phyloP scores from a whole-genome alignment of 2,888 invertebrate genomes.

The Meteorus cinctellus region DNA sequence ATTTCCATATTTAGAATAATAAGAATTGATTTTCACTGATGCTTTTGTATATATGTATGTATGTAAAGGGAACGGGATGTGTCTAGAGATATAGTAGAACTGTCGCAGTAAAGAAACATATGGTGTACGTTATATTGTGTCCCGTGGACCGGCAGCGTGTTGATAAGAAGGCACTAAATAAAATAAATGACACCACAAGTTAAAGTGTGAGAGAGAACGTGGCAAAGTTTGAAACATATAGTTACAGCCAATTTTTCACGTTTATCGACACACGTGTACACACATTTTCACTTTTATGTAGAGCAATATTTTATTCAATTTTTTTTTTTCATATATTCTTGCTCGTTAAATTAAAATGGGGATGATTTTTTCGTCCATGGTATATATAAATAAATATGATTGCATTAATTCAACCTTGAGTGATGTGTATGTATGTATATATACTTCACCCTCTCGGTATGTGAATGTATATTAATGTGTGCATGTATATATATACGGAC shows the following conservation, averaged over 20 bases:
- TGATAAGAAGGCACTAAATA: constrained; percentile 67
- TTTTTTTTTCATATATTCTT: neutral
- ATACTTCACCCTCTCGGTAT: constrained; percentile 9
- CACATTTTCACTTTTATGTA: constrained; percentile 21
- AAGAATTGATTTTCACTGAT: constrained; percentile 13
- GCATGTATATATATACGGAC: neutral
- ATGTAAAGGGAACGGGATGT: neutral
- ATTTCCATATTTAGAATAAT: constrained; percentile 3
- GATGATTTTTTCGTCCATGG: neutral
- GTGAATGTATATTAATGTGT: neutral
- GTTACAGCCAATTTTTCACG: constrained; percentile 60
- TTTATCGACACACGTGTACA: constrained; percentile 59
- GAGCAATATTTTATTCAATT: neutral
- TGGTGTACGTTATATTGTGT: constrained; percentile 57
- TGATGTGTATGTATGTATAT: neutral
- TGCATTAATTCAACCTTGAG: constrained; percentile 68
- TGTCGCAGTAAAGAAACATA: constrained; percentile 40
- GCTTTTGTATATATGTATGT: constrained; percentile 31
- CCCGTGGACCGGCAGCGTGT: constrained; percentile 66
- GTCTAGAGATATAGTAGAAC: constrained; percentile 12
- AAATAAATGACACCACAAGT: constrained; percentile 59
- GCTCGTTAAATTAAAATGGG: constrained; percentile 19
- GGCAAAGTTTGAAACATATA: constrained; percentile 23
- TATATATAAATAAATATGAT: constrained; percentile 56
- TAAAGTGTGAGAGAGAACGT: constrained; percentile 56